Evolutionary conservation across 2,888 invertebrate genomes (phyloP).

Genomic region (Lycocerus yunnanus): DNA sequence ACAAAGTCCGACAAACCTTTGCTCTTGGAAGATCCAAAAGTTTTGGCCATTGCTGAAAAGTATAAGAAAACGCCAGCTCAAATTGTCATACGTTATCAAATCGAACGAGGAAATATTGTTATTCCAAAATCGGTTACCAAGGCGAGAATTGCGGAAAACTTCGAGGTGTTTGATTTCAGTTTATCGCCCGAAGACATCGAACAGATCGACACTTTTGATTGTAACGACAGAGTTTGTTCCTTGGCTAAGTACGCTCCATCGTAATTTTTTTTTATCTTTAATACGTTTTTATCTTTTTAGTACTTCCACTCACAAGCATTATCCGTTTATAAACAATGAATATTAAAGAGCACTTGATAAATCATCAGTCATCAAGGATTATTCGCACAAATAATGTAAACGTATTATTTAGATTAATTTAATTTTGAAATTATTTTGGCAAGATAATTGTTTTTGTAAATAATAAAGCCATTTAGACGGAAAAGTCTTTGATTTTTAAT

Average conservation of each 20-base stretch:
- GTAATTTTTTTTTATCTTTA: slow-evolving; percentile 5
- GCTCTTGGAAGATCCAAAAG: slow-evolving; percentile 73
- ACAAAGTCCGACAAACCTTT: slow-evolving; percentile 74
- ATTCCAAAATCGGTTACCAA: slow-evolving; percentile 84
- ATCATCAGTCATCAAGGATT: too few relatives aligned
- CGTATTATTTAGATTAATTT: too few relatives aligned
- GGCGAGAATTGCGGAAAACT: slow-evolving; percentile 69
- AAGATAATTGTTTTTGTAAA: too few relatives aligned
- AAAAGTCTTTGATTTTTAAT: too few relatives aligned
- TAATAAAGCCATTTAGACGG: too few relatives aligned
- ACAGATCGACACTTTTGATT: slow-evolving; percentile 70
- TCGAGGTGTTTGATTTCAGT: slow-evolving; percentile 76
- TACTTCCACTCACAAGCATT: slow-evolving; percentile 56
- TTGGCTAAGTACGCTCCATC: slow-evolving; percentile 66
- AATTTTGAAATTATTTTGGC: background rate
- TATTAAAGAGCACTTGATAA: too few relatives aligned
- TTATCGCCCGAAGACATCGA: slow-evolving; percentile 70
- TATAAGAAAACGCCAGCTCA: slow-evolving; percentile 72
- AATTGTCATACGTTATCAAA: slow-evolving; percentile 66
- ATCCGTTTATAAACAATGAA: slow-evolving; percentile 65
- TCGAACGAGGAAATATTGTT: slow-evolving; percentile 72
- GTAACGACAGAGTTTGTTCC: slow-evolving; percentile 70
- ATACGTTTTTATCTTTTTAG: slow-evolving; percentile 41
- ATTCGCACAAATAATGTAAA: too few relatives aligned
- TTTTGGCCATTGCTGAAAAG: slow-evolving; percentile 65